Evolutionary conservation across 2,888 invertebrate genomes (phyloP).

Genomic region (Rhodophaea formosa): DNA sequence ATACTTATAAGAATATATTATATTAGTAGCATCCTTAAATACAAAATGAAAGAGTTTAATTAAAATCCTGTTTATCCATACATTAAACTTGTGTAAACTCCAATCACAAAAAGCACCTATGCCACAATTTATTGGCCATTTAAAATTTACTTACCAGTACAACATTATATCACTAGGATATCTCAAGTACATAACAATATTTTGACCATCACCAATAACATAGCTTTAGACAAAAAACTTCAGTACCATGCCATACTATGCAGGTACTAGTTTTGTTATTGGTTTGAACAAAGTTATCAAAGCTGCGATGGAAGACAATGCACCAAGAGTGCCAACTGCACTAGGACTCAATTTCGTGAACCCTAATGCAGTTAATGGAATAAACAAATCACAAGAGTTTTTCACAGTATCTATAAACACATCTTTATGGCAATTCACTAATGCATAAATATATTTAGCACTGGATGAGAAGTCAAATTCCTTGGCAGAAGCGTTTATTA

Average conservation of each 20-base stretch:
- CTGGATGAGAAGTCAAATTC: constrained; percentile 45
- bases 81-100: background rate
- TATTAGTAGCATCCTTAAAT: background rate
- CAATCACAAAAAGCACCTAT: background rate
- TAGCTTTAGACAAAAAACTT: too few species aligned
- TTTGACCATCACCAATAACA: too few species aligned
- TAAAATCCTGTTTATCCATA: background rate
- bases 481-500: constrained; percentile 50
- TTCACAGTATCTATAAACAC: constrained; percentile 91
- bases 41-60: too few species aligned
- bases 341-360: constrained; percentile 89
- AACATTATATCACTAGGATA: too few species aligned
- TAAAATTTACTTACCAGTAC: background rate
- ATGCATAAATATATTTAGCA: constrained; percentile 50
- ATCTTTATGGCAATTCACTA: constrained; percentile 78
- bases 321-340: constrained; percentile 88
- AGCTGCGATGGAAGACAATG: constrained; percentile 90
- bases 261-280: constrained; percentile 86
- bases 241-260: too few species aligned
- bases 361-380: constrained; percentile 91
- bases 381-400: constrained; percentile 92
- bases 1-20: background rate
- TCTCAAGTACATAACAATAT: too few species aligned
- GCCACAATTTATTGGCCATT: background rate
- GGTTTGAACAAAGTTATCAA: constrained; percentile 88